phyloP scores from a whole-genome alignment of 2,888 invertebrate genomes.

The Junonia oenone region DNA sequence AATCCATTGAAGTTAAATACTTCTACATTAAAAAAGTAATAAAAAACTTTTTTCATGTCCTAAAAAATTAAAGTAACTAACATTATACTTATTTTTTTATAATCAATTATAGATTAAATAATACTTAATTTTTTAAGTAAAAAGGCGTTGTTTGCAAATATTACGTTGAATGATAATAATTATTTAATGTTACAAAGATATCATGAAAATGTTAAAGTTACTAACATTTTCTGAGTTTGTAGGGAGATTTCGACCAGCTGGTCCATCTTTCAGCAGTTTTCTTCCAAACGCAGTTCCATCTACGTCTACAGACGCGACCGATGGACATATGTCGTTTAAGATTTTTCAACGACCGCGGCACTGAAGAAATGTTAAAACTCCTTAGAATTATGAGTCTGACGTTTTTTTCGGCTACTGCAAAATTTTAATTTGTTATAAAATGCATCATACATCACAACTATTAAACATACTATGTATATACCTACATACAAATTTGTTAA shows the following conservation, averaged over 20 bases:
- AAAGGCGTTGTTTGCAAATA: too few species aligned
- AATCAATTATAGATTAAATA: too few species aligned
- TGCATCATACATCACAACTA: too few species aligned
- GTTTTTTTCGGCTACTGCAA: conserved; percentile 5
- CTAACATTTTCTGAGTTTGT: conserved; percentile 44
- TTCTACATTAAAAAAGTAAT: too few species aligned
- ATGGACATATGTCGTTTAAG: conserved; percentile 41
- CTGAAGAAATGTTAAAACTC: conserved; percentile 30
- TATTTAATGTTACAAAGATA: not conserved
- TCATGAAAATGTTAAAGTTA: not conserved
- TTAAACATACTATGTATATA: too few species aligned
- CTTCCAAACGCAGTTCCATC: conserved; percentile 52
- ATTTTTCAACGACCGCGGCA: conserved; percentile 36
- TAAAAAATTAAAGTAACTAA: too few species aligned
- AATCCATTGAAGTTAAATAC: too few species aligned
- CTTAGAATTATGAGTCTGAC: conserved; percentile 6
- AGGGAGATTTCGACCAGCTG: conserved; percentile 41
- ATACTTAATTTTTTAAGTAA: too few species aligned
- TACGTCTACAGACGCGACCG: conserved; percentile 40
- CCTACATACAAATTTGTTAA: too few species aligned
- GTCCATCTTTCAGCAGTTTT: conserved; percentile 48
- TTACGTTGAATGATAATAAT: not conserved
- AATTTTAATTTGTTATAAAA: not conserved
- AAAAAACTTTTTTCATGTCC: too few species aligned
- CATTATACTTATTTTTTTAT: too few species aligned